phyloP scores from a whole-genome alignment of 30 jellyfish, hydroid and myxozoan species.

The Aurelia sp. region DNA sequence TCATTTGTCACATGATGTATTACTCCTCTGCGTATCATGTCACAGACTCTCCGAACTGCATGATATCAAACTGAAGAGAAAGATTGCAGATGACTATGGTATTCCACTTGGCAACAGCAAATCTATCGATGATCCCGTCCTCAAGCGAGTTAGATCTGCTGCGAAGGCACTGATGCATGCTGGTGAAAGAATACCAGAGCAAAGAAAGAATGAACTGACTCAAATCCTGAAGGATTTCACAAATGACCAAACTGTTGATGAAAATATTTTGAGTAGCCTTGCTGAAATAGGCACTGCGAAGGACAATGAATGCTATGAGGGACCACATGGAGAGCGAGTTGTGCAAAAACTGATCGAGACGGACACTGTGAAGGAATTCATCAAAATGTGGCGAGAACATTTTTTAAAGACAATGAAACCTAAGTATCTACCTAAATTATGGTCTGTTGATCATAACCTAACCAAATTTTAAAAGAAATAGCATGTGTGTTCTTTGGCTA shows the following conservation, averaged over 20 bases:
- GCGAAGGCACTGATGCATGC: conserved; percentile 84
- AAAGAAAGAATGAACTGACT: conserved; percentile 54
- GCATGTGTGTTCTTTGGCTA: not conserved
- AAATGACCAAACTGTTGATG: conserved; percentile 24
- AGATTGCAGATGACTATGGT: conserved; percentile 68
- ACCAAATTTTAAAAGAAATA: not conserved
- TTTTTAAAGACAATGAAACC: conserved; percentile 86
- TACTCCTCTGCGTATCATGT: conserved; percentile 78
- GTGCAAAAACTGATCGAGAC: conserved; percentile 50
- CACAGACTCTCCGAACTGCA: conserved; percentile 74
- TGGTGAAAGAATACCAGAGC: conserved; percentile 66
- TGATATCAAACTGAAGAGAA: conserved; percentile 77
- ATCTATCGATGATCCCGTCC: conserved; percentile 53
- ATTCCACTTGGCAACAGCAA: conserved; percentile 80
- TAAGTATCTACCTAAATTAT: conserved; percentile 69
- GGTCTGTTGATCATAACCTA: conserved; percentile 93
- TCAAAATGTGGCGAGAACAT: conserved; percentile 94
- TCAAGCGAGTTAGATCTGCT: conserved; percentile 82
- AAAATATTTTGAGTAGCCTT: conserved; percentile 35
- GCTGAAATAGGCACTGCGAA: conserved; percentile 48
- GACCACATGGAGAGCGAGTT: conserved; percentile 89
- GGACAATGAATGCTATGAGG: conserved; percentile 57
- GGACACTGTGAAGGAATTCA: conserved; percentile 62
- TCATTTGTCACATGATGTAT: conserved; percentile 90
- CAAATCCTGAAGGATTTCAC: conserved; percentile 34